A percentile compares a stretch with the other conserved stretches of the same genome.
Evolutionary conservation across 2,797 vertebrate species (phyloP).

Genomic region (Peromyscus eremicus): DNA sequence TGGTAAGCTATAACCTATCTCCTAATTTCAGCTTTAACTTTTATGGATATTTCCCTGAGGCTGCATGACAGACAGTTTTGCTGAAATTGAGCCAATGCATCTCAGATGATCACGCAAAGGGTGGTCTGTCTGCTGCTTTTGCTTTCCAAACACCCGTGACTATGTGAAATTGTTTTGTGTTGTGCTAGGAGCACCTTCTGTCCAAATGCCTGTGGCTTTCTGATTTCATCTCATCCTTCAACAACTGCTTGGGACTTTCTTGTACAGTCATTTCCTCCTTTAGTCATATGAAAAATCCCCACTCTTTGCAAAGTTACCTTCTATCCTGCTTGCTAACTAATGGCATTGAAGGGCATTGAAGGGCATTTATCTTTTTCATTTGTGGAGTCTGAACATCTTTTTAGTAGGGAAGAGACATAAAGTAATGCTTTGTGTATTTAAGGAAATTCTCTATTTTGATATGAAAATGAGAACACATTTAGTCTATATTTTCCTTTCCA

Average conservation of each 20-base stretch:
- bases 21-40: slow-evolving; percentile 74
- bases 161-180: slow-evolving; percentile 79
- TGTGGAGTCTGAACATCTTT: background rate
- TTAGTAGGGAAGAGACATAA: background rate
- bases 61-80: slow-evolving; percentile 75
- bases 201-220: slow-evolving; percentile 76
- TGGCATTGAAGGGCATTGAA: background rate
- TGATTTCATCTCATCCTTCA: slow-evolving; percentile 71
- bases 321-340: slow-evolving; percentile 49
- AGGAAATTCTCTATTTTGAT: background rate
- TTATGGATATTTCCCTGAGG: slow-evolving; percentile 74
- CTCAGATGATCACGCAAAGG: slow-evolving; percentile 77
- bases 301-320: slow-evolving; percentile 24
- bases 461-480: background rate
- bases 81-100: slow-evolving; percentile 79
- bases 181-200: slow-evolving; percentile 72
- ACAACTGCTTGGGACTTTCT: slow-evolving; percentile 74
- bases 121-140: slow-evolving; percentile 77
- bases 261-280: slow-evolving; percentile 52
- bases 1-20: slow-evolving; percentile 59
- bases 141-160: slow-evolving; percentile 79
- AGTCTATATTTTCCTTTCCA: background rate
- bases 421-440: background rate
- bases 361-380: slow-evolving; percentile 13
- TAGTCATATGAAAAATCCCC: slow-evolving; percentile 28